A percentile compares a stretch with the other conserved stretches of the same genome.
Evolutionary conservation across 1,140 invertebrate genomes (phyloP).

Genomic region (Parasteatoda tepidariorum): DNA sequence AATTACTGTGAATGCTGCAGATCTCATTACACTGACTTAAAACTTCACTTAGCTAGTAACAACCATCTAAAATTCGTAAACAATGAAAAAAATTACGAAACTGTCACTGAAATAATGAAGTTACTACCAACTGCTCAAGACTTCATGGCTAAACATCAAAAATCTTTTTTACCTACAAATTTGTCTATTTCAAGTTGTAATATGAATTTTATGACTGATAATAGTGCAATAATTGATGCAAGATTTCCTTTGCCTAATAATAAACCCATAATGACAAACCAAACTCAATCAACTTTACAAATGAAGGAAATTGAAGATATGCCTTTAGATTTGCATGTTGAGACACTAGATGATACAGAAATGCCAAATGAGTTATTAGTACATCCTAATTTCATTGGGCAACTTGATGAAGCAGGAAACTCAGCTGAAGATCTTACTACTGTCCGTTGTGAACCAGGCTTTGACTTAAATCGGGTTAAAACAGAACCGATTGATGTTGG

Average conservation of each 20-base stretch:
- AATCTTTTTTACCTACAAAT: background rate
- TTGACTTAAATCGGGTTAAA: background rate
- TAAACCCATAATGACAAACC: background rate
- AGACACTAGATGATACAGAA: background rate
- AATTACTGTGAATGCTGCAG: slow-evolving; percentile 54
- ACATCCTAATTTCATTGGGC: background rate
- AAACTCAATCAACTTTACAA: background rate
- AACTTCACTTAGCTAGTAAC: slow-evolving; percentile 32
- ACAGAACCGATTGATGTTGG: background rate
- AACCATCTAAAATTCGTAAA: slow-evolving; percentile 50
- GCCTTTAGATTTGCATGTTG: background rate
- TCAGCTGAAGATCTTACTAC: background rate
- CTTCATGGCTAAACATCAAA: slow-evolving; percentile 45
- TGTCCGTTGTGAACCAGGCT: background rate
- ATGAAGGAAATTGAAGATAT: background rate
- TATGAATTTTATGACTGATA: background rate
- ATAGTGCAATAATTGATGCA: background rate
- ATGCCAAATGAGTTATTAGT: too few species aligned
- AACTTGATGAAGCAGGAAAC: background rate
- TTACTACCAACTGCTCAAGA: slow-evolving; percentile 47
- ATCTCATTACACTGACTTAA: slow-evolving; percentile 38
- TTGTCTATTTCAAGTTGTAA: background rate
- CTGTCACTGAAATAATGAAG: slow-evolving; percentile 38
- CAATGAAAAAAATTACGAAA: slow-evolving; percentile 54
- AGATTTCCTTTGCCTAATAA: background rate